Percentiles rank a stretch among this genome's conserved stretches.
These are phyloP conservation scores for Pomatostomus ruficeps DNA, from an alignment of 2,113 vertebrate species.

Conservation along the genomic window DNA sequence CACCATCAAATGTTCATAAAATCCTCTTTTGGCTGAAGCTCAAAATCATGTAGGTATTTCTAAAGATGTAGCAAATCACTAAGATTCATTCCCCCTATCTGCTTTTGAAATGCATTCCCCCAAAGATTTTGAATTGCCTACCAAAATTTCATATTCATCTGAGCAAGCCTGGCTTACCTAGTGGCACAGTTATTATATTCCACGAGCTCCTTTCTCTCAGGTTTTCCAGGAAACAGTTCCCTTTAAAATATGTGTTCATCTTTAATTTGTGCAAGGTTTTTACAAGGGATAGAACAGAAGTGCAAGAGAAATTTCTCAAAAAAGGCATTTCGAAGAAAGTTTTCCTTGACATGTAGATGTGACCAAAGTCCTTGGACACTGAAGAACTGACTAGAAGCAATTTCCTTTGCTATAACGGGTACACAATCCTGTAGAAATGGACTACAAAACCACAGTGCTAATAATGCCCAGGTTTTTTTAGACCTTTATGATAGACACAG, in stretches of 20 bases:
- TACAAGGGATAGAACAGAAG: background rate
- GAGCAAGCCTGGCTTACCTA: background rate
- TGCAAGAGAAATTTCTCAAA: background rate
- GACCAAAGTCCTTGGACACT: background rate
- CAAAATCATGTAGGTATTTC: background rate
- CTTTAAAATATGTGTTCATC: background rate
- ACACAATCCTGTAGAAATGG: background rate
- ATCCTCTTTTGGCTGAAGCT: background rate
- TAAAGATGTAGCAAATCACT: background rate
- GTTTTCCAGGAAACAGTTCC: background rate
- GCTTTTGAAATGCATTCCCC: background rate
- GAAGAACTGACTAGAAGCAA: background rate
- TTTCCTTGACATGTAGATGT: background rate
- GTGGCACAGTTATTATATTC: background rate
- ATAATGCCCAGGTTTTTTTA: background rate
- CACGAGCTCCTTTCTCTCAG: background rate
- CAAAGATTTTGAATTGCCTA: background rate
- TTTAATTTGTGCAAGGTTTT: background rate
- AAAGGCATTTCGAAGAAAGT: background rate
- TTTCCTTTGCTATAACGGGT: background rate
- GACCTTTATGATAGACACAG: background rate
- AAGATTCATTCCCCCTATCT: background rate
- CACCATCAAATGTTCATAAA: background rate
- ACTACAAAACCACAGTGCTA: slow-evolving; percentile 35
- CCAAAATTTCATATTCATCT: background rate